Base-by-base conservation (phyloP, 2,113 vertebrate species). In the Rousettus leschenaultii region DNA sequence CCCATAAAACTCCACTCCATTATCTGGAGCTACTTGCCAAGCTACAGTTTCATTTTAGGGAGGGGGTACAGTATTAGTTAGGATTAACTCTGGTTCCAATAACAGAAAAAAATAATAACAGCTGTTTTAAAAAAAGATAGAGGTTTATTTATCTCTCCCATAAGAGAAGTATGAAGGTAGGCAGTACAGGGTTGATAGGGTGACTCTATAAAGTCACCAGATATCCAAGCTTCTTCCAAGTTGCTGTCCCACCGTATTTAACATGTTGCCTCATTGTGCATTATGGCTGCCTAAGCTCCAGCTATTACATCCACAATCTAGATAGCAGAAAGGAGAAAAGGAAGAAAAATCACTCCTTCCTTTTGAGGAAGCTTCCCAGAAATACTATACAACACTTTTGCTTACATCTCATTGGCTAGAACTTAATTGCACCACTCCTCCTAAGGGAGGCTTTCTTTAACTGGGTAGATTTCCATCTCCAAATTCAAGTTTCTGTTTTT, bases 291-390 rank as follows among this genome's bases (percentile, higher is more conserved):
- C 92, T 10, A 89, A 68, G 18, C 30, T 74, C 68, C 38, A 83
- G 91, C 30, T 53, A 75, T 84, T 90, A 26, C 53, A 77, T 66
- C 70, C 73, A 92, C 24, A 96, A 38, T 70, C 38, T 28, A 86
- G 30, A 79, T 11, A 68, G n/a, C 28, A 94, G 35, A 94, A 91
- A 95, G 68, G 15, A 95, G 40, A 51, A 85, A 90, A 7, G 7
- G 10, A 86, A 86, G 55, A 59, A 78, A 70, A n/a, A 85, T 26
- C 13, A n/a, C 70, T 86, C 33, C 48, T 97, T 40, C 26, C 51
- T 92, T 95, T 83, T 96, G 84, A 95, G 88, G 89, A 84, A 73
- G 43, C 22, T 86, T 92, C 79, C 63, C 78, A 92, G 74, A 94
- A 93, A 65, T 59, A 90, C 43, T 53, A 3, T 8, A 94, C 48